Base-by-base conservation (phyloP, 2,888 invertebrate species). In the Oscheius sp. region DNA sequence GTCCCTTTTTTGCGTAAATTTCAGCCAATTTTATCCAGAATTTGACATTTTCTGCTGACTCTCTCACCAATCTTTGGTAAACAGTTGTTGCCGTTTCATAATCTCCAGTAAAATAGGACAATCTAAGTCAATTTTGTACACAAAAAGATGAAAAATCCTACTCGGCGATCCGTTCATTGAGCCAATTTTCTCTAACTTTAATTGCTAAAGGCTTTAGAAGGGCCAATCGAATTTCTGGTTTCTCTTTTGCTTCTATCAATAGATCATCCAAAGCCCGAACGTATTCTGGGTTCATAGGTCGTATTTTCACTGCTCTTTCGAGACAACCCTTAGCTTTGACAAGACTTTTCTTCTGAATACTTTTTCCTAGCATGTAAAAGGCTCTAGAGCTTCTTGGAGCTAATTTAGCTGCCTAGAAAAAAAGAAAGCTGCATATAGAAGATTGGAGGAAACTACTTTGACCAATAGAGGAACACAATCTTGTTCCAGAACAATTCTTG, bases 221-320 rank as follows among this genome's bases (percentile, higher is more conserved):
- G 5, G 39, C 8, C n/a, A 65, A 23, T 20, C 65, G 20, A n/a
- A 20, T 33, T 15, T 46, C 37, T 10, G 64, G n/a, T 5, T 64
- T 25, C 10, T 29, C 52, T 20, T 37, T 31, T 6, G 12, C 12
- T 15, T 25, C 23, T 3, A 27, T 34, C 15, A 64, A 42, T 27
- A 72, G 52, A 17, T 75, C 73, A 58, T 78, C 65, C 3, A 73
- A 46, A 12, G 46, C 50, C 27, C 52, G 37, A 0, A 73, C 71
- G 61, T 78, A 80, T 53, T 78, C 73, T 29, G 72, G 74, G 33
- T 68, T 71, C 0, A 34, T 48, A 1, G 71, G 74, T 31, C 72
- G 65, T 45, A 80, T 70, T 31, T 58, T 67, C 3, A 78, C 70
- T 0, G 80, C 75, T 63, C 78, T 37, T 55, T 79, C 76, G 23